Percentiles rank a stretch among this genome's conserved stretches.
Conservation (phyloP, 2,888 invertebrate species). For the Ypsolopha scabrella region DNA sequence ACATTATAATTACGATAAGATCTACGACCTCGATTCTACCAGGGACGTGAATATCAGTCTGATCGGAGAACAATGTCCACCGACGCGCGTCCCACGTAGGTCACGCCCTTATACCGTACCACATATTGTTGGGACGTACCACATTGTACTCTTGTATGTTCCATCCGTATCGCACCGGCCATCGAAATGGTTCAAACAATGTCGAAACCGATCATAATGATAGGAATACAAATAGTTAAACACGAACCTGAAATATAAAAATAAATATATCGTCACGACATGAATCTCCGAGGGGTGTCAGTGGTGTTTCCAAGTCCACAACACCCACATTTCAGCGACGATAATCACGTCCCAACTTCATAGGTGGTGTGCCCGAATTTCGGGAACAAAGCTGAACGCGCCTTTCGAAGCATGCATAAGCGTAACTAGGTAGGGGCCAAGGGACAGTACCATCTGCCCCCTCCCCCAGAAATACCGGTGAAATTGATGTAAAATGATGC, state of each 20-base stretch:
- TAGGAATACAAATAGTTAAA: neutral
- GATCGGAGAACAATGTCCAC: constrained; percentile 59
- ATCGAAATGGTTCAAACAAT: constrained; percentile 2
- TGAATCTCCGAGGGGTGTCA: neutral
- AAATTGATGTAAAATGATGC: no score
- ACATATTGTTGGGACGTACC: neutral
- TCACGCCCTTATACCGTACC: constrained; percentile 31
- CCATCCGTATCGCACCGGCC: neutral
- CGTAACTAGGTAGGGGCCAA: no score
- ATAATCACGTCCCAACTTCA: no score
- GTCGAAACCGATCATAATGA: neutral
- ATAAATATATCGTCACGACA: neutral
- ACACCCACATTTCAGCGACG: no score
- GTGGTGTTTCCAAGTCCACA: neutral
- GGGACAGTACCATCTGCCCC: no score
- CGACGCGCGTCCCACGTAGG: constrained; percentile 52
- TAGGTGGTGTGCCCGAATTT: neutral
- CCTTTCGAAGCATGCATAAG: no score
- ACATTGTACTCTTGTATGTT: neutral
- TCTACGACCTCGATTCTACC: constrained; percentile 40
- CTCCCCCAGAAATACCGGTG: no score
- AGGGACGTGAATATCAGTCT: constrained; percentile 30
- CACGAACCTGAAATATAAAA: neutral
- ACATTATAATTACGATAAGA: constrained; percentile 64
- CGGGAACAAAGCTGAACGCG: neutral